Percentiles rank a stretch among this genome's conserved stretches.
Conservation (phyloP, 2,797 vertebrate genomes). For the Smutsia temminckii region DNA sequence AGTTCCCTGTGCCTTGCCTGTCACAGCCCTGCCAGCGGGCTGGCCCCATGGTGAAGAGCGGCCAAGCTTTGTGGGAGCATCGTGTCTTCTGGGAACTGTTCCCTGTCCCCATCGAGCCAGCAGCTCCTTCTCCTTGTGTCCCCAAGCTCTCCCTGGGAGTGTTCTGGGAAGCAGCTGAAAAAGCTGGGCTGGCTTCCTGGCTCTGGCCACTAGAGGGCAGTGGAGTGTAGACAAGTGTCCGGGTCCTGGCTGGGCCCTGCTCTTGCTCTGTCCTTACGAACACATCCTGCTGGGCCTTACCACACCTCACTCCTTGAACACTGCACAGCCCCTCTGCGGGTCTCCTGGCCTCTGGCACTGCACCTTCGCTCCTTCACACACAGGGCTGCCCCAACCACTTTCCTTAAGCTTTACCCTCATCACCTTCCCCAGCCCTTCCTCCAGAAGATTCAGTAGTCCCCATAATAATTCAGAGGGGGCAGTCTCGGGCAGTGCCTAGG, state of each 20-base stretch:
- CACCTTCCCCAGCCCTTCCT: neutral
- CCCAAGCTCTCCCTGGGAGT: fast-evolving
- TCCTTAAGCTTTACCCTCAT: neutral
- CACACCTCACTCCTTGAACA: neutral
- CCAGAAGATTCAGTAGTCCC: neutral
- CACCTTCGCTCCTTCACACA: neutral
- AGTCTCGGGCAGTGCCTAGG: too few relatives aligned
- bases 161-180: neutral
- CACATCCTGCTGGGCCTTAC: fast-evolving
- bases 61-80: neutral
- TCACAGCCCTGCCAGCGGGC: neutral
- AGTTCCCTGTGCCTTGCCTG: too few relatives aligned
- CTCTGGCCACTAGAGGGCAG: conserved; percentile 25
- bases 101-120: fast-evolving
- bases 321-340: neutral
- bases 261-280: fast-evolving
- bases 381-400: neutral
- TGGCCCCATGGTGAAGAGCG: neutral
- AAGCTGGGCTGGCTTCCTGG: neutral
- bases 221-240: neutral
- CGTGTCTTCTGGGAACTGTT: neutral
- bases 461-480: neutral
- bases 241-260: neutral
- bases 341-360: neutral
- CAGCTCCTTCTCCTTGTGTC: fast-evolving